Percentiles rank a stretch among this genome's conserved stretches.
Conservation (phyloP, 2,888 invertebrate genomes). For the Lasioglossum calceatum region DNA sequence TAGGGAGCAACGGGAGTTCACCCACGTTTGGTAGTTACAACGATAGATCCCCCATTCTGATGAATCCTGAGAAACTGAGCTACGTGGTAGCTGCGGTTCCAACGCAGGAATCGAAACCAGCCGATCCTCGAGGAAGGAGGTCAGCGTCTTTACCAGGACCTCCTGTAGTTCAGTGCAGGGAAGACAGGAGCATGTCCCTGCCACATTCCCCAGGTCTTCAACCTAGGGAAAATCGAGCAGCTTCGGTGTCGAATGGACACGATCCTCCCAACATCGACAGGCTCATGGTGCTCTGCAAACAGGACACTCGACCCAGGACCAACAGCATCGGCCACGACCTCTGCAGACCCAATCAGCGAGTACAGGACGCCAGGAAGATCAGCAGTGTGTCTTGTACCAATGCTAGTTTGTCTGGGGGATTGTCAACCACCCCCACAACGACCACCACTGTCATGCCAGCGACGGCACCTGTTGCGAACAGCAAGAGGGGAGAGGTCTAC, state of each 20-base stretch:
- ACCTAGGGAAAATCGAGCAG: conserved; percentile 73
- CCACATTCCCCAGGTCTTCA: conserved; percentile 80
- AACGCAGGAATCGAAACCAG: conserved; percentile 58
- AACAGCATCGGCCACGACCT: conserved; percentile 78
- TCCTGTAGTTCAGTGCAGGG: conserved; percentile 74
- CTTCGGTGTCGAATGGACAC: conserved; percentile 68
- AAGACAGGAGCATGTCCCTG: conserved; percentile 81
- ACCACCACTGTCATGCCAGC: conserved; percentile 75
- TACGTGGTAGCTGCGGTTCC: conserved; percentile 73
- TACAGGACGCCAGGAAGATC: conserved; percentile 84
- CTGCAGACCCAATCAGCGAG: conserved; percentile 54
- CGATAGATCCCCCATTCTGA: conserved; percentile 79
- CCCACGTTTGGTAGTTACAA: conserved; percentile 79
- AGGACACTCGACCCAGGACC: conserved; percentile 77
- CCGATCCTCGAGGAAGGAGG: conserved; percentile 80
- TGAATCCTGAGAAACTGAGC: conserved; percentile 80
- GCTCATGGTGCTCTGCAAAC: conserved; percentile 48
- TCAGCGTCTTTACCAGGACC: conserved; percentile 81
- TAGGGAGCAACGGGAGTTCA: conserved; percentile 79
- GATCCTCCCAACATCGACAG: conserved; percentile 72
- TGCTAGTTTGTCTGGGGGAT: conserved; percentile 63
- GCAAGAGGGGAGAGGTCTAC: conserved; percentile 86
- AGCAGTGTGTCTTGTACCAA: conserved; percentile 80
- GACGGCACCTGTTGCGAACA: conserved; percentile 67
- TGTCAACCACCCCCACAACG: conserved; percentile 56